These are phyloP conservation scores for Actenoides hombroni DNA, from an alignment of 2,113 vertebrate species.

Conservation along the genomic window DNA sequence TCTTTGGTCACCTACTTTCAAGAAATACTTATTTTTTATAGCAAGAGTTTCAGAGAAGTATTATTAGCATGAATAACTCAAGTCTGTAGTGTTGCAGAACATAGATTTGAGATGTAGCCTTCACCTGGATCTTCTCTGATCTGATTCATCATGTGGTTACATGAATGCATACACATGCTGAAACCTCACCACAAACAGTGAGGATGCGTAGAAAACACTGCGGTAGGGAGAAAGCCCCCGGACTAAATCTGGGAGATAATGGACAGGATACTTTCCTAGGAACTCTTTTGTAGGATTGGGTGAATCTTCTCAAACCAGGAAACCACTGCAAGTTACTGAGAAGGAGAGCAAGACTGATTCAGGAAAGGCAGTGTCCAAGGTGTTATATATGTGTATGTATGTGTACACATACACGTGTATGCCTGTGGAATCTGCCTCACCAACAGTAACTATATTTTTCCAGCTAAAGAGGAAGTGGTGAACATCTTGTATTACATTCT, in stretches of 20 bases:
- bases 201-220: neutral
- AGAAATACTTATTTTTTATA: neutral
- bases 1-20: neutral
- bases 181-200: neutral
- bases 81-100: neutral
- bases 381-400: accelerated
- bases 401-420: neutral
- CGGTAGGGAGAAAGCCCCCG: neutral
- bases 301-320: neutral
- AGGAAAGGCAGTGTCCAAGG: neutral
- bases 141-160: neutral
- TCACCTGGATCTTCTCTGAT: neutral
- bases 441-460: neutral
- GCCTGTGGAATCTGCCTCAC: neutral
- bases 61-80: neutral
- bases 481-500: neutral
- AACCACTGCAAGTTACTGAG: neutral
- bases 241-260: neutral
- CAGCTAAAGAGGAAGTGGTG: neutral
- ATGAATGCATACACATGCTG: neutral
- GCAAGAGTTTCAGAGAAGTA: neutral
- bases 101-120: neutral
- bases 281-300: neutral
- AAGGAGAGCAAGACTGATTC: neutral
- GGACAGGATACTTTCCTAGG: neutral